Percentiles rank a stretch among this genome's conserved stretches.
Evolutionary conservation across 2,797 vertebrate species (phyloP).

Genomic region (Periophthalmus magnuspinnatus): DNA sequence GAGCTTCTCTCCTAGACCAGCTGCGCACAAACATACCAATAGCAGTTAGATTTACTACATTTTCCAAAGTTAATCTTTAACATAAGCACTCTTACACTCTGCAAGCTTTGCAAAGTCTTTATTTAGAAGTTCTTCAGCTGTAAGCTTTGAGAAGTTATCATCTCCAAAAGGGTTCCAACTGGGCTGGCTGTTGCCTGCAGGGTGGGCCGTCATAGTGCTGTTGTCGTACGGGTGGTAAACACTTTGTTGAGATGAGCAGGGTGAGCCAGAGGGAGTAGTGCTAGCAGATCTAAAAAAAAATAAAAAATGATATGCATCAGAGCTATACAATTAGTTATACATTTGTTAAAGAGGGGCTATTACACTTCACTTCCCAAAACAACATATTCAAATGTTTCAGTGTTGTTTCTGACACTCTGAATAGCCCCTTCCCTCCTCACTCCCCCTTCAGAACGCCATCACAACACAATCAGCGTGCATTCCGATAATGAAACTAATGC

Average conservation of each 20-base stretch:
- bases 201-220: constrained; percentile 63
- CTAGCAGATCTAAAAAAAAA: constrained; percentile 87
- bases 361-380: too few species aligned
- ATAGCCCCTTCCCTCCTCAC: too few species aligned
- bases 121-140: constrained; percentile 96
- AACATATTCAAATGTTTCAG: too few species aligned
- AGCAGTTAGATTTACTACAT: constrained; percentile 1
- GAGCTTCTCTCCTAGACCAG: constrained; percentile 85
- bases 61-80: neutral
- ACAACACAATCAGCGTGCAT: too few species aligned
- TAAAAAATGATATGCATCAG: neutral
- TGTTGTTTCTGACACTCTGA: too few species aligned
- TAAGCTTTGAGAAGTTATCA: constrained; percentile 98
- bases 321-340: too few species aligned
- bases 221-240: constrained; percentile 84
- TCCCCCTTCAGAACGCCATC: too few species aligned
- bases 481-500: too few species aligned
- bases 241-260: constrained; percentile 94
- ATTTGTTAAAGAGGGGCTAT: too few species aligned
- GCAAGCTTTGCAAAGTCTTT: constrained; percentile 96
- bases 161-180: constrained; percentile 98
- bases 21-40: constrained; percentile 37
- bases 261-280: constrained; percentile 96
- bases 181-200: constrained; percentile 68
- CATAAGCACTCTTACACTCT: constrained; percentile 76